Percentiles rank a stretch among this genome's conserved stretches.
Conservation (phyloP, 2,113 vertebrate genomes). For the Marmota flaviventris region DNA sequence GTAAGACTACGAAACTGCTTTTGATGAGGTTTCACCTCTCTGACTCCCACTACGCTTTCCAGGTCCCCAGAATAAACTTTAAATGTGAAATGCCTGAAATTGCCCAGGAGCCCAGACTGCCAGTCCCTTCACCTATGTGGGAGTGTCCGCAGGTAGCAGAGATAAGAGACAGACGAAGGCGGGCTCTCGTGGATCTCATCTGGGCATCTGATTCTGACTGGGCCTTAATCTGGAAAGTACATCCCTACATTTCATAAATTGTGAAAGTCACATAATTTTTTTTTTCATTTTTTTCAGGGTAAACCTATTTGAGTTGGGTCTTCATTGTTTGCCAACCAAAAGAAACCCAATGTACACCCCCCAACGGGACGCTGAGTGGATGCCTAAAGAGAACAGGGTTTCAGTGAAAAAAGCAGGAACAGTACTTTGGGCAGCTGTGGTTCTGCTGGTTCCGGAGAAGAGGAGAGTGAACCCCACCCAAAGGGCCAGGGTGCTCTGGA, state of each 20-base stretch:
- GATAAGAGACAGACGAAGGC: not conserved
- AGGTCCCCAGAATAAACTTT: slow-evolving; percentile 37
- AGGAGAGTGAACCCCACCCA: not conserved
- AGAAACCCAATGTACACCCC: not conserved
- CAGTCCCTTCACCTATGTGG: too few relatives aligned
- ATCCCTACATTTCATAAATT: not conserved
- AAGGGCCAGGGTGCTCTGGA: not conserved
- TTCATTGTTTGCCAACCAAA: slow-evolving; percentile 18
- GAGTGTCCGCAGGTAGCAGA: not conserved
- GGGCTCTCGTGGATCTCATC: not conserved
- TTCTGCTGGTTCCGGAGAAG: not conserved
- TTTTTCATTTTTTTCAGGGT: not conserved
- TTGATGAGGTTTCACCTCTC: slow-evolving; percentile 50
- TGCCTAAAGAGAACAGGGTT: not conserved
- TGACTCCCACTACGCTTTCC: slow-evolving; percentile 74
- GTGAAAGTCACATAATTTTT: not conserved
- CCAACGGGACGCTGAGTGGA: not conserved
- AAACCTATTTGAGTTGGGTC: not conserved
- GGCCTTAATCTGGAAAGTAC: not conserved
- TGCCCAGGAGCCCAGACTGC: not conserved
- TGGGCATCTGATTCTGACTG: not conserved
- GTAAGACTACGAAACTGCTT: too few relatives aligned
- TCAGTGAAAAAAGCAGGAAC: not conserved
- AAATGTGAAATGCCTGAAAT: not conserved
- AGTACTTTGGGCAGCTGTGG: not conserved